Conservation (phyloP, 30 jellyfish, hydroid and myxozoan species). For the Turritopsis rubra region DNA sequence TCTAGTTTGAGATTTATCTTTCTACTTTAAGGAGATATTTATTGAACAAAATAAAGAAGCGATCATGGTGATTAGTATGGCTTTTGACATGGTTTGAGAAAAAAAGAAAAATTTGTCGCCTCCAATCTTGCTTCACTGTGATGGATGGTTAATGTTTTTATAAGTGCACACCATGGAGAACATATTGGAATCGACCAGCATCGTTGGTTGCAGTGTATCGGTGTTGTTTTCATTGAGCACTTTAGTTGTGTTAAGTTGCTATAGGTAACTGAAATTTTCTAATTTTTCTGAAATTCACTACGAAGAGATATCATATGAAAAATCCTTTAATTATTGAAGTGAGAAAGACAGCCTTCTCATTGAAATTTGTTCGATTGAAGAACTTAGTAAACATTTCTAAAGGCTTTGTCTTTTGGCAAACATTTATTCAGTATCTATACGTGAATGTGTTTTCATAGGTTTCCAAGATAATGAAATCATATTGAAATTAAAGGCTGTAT, state of each 20-base stretch:
- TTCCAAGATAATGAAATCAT: too few species aligned
- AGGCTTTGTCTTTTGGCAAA: too few species aligned
- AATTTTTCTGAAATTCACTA: not conserved
- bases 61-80: not conserved
- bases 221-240: constrained; percentile 60
- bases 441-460: too few species aligned
- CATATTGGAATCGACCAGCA: not conserved
- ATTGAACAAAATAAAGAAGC: not conserved
- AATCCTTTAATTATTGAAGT: too few species aligned
- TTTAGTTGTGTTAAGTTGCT: constrained; percentile 56
- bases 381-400: too few species aligned
- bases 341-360: too few species aligned
- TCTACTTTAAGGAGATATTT: not conserved
- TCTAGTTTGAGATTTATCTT: not conserved
- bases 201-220: constrained; percentile 79
- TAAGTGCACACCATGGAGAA: not conserved
- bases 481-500: too few species aligned
- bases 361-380: too few species aligned
- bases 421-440: too few species aligned
- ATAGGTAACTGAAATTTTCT: constrained; percentile 34
- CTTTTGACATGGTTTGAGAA: not conserved
- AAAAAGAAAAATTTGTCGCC: not conserved
- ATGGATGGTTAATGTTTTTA: too few species aligned
- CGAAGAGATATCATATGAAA: too few species aligned
- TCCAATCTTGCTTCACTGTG: too few species aligned